phyloP scores from a whole-genome alignment of 2,888 invertebrate species.

The Eupithecia exiguata region DNA sequence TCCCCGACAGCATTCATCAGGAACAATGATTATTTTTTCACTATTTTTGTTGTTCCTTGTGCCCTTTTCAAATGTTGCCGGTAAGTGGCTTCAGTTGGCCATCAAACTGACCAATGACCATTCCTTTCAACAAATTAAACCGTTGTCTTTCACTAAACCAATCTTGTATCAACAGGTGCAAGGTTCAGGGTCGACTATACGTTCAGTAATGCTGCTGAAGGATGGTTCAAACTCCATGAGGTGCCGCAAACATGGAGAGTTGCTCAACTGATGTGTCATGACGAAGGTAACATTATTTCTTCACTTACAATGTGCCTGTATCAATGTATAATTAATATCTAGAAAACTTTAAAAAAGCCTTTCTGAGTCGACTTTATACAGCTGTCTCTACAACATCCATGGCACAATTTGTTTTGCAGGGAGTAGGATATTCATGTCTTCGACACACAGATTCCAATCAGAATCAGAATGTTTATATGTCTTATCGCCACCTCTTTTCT shows the following conservation, averaged over 20 bases:
- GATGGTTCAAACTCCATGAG: constrained; percentile 48
- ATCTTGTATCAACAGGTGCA: neutral
- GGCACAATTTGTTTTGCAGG: too few relatives aligned
- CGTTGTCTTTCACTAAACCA: neutral
- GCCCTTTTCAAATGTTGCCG: neutral
- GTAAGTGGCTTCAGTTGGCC: neutral
- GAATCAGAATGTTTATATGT: too few relatives aligned
- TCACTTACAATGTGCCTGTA: neutral
- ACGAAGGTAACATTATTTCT: constrained; percentile 48
- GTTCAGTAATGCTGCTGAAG: constrained; percentile 41
- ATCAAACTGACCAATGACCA: neutral
- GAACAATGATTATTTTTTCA: neutral
- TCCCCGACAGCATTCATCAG: too few relatives aligned
- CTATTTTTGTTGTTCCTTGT: neutral
- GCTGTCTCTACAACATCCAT: too few relatives aligned
- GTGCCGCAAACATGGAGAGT: constrained; percentile 54
- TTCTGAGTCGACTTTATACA: too few relatives aligned
- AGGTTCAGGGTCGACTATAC: constrained; percentile 50
- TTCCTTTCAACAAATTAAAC: neutral
- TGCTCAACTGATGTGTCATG: constrained; percentile 53
- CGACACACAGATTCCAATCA: too few relatives aligned
- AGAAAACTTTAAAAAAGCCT: too few relatives aligned
- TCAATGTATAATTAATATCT: too few relatives aligned
- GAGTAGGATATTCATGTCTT: too few relatives aligned
- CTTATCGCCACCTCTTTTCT: too few relatives aligned